Evolutionary conservation across 2,797 vertebrate genomes (phyloP), one percentile per base, ranked within the genome.

Genomic region (Crossoptilon crossoptilon): DNA sequence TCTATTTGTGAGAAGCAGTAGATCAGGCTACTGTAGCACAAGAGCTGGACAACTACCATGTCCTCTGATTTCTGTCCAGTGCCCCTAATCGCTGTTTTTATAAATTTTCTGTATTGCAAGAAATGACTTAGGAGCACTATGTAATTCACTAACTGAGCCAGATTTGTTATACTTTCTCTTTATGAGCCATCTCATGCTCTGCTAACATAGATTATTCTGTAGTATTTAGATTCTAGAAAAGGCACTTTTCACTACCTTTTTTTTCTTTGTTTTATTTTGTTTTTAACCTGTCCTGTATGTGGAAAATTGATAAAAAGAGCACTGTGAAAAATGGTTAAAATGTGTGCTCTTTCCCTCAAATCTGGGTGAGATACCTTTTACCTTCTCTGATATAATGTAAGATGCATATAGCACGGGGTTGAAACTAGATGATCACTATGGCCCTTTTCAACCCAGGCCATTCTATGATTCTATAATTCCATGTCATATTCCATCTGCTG

Each of bases 191-290:
- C 26, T 10, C 39, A 63, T 43, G 11, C 16, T 24, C 43, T 3
- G 13, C 31, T 92, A 92, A 93, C 22, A 49, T 55, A 78, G 70
- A 75, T 86, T 75, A 75, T 75, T n/a, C 33, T 12, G 81, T 46
- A 81, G 41, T 91, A 86, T 91, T 91, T 92, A 83, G 41, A 72
- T 86, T 69, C 23, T 39, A 78, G 72, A 44, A 33, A 84, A 87
- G 71, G 6, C 41, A 46, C 35, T 71, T 9, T 69, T 91, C 14
- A 49, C 6, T 14, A 72, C 17, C 33, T 80, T 49, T 72, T 19
- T 53, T 77, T 44, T 70, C 91, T 53, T 37, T 37, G 16, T 43
- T 51, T 53, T 73, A 35, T 72, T 93, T 49, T 23, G 6, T 51
- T 51, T 76, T 43, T 66, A 88, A 85, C 14, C 26, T 7, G 1